These are phyloP conservation scores for Eupithecia exiguata DNA, from an alignment of 2,888 invertebrate species.

Conservation along the genomic window DNA sequence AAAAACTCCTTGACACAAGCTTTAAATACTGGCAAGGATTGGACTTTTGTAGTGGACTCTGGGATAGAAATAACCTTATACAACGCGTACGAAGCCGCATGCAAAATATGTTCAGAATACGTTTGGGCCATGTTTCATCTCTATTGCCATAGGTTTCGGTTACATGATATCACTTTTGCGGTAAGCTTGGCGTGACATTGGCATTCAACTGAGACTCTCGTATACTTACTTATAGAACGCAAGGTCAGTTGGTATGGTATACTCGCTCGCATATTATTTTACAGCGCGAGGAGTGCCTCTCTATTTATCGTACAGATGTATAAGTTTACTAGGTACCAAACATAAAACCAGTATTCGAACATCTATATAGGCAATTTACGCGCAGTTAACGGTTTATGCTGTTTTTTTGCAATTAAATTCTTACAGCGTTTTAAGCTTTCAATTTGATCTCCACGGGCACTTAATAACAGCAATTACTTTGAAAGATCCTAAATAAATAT, in stretches of 20 bases:
- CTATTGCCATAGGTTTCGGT: conserved; percentile 39
- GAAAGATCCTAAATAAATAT: neutral
- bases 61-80: no score
- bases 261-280: conserved; percentile 55
- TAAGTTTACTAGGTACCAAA: neutral
- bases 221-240: conserved; percentile 60
- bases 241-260: conserved; percentile 65
- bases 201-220: conserved; percentile 74
- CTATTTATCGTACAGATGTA: conserved; percentile 25
- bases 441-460: neutral
- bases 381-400: neutral
- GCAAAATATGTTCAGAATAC: conserved; percentile 8
- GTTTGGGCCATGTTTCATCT: conserved; percentile 5
- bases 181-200: conserved; percentile 63
- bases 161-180: conserved; percentile 50
- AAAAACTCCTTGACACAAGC: no score
- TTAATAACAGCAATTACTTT: neutral
- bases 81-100: no score
- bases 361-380: neutral
- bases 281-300: conserved; percentile 37
- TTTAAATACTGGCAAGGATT: no score
- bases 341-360: conserved; percentile 5
- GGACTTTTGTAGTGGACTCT: no score
- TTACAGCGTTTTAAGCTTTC: neutral
- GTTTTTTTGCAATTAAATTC: conserved; percentile 3